Evolutionary conservation across 2,113 vertebrate genomes (phyloP).

Genomic region (Meriones unguiculatus): DNA sequence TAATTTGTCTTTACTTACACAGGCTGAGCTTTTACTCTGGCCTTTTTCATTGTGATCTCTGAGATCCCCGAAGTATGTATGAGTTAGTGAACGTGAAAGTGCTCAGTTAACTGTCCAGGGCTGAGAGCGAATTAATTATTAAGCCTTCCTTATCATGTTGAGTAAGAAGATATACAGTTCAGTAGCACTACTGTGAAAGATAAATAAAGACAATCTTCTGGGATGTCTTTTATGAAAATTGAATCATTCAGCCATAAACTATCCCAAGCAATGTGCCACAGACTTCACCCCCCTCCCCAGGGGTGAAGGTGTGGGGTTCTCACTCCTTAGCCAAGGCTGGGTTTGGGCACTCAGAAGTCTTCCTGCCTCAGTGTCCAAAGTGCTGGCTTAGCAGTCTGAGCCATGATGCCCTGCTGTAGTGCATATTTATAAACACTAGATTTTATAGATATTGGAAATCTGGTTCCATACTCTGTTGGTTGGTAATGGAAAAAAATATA

Average conservation of each 20-base stretch:
- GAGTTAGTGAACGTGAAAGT: not conserved
- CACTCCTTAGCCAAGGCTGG: not conserved
- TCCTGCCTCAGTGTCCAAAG: not conserved
- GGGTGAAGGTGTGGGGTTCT: not conserved
- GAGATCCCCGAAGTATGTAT: not conserved
- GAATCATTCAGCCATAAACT: conserved; percentile 5
- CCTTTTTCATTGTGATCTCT: conserved; percentile 7
- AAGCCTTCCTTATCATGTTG: not conserved
- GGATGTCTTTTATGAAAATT: not conserved
- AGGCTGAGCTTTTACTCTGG: not conserved
- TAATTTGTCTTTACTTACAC: not conserved
- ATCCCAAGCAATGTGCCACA: not conserved
- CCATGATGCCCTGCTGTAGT: not conserved
- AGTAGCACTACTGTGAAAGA: not conserved
- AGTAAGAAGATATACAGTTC: not conserved
- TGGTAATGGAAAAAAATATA: not conserved
- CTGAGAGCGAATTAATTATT: not conserved
- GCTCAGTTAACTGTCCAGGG: not conserved
- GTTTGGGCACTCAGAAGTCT: no score
- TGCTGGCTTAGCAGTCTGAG: not conserved
- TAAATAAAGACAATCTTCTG: not conserved
- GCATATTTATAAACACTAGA: conserved; percentile 16
- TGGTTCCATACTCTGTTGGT: not conserved
- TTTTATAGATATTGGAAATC: not conserved
- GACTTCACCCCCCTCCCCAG: no score